Evolutionary conservation across 1,140 invertebrate species (phyloP).

Genomic region (Anoplophora glabripennis): DNA sequence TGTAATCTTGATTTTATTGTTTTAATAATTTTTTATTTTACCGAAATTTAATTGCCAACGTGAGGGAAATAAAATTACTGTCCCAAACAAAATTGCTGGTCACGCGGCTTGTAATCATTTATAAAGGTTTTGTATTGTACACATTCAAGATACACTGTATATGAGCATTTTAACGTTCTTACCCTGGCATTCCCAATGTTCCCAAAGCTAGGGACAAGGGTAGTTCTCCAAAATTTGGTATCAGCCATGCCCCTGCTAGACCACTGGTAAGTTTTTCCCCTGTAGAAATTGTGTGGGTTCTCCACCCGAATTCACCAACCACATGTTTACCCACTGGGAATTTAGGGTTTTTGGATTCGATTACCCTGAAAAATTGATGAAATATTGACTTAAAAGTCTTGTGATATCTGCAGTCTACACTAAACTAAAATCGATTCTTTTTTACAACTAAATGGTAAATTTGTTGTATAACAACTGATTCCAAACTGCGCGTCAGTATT

Average conservation of each 20-base stretch:
- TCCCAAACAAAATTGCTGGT: no score
- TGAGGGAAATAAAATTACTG: no score
- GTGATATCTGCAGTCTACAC: no score
- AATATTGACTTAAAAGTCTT: no score
- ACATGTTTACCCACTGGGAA: slow-evolving; percentile 53
- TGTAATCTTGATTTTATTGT: no score
- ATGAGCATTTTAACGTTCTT: slow-evolving; percentile 7
- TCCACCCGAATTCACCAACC: slow-evolving; percentile 55
- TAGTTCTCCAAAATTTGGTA: slow-evolving; percentile 50
- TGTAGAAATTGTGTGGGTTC: slow-evolving; percentile 53
- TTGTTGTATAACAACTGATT: no score
- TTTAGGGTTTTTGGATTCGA: slow-evolving; percentile 59
- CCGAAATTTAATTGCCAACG: no score
- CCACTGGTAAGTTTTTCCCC: slow-evolving; percentile 14
- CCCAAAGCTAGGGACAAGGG: slow-evolving; percentile 49
- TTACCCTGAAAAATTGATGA: slow-evolving; percentile 49
- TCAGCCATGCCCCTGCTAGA: slow-evolving; percentile 10
- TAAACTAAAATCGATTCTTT: no score
- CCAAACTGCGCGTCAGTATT: no score
- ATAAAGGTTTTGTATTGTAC: slow-evolving; percentile 26
- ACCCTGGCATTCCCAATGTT: slow-evolving; percentile 40
- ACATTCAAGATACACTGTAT: not conserved
- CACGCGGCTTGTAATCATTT: slow-evolving; percentile 54
- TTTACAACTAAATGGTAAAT: no score
- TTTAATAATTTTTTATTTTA: no score